phyloP scores from a whole-genome alignment of 2,113 vertebrate species.

The Gracilinanus agilis region DNA sequence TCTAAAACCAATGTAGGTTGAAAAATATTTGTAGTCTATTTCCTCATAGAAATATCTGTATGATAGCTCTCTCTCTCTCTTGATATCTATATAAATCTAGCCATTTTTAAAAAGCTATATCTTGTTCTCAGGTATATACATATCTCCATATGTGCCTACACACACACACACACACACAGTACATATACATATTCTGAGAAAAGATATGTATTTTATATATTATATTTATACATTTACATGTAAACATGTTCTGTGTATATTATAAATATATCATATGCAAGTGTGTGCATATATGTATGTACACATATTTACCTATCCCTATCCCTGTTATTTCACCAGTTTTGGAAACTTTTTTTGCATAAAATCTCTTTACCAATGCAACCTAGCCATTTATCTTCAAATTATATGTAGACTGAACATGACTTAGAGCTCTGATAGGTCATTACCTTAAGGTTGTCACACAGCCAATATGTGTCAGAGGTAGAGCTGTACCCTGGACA shows the following conservation, averaged over 20 bases:
- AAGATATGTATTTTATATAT: not conserved
- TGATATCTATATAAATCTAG: not conserved
- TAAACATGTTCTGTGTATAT: no score
- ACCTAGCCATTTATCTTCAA: not conserved
- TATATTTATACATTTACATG: not conserved
- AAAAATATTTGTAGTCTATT: not conserved
- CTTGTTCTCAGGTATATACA: conserved; percentile 16
- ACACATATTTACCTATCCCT: not conserved
- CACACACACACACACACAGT: not conserved
- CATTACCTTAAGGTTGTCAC: not conserved
- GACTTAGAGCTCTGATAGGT: not conserved
- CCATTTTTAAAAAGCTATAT: not conserved
- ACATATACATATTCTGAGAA: not conserved
- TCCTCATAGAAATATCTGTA: not conserved
- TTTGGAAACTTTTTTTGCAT: not conserved
- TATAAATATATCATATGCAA: no score
- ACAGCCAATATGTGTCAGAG: not conserved
- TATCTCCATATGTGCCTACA: conserved; percentile 9
- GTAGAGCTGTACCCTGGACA: not conserved
- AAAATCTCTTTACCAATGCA: not conserved
- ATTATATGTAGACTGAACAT: not conserved
- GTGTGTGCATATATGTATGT: no score
- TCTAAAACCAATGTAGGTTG: conserved; percentile 27
- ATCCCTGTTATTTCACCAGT: not conserved
- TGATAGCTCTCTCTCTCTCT: not conserved